Evolutionary conservation across 2,113 vertebrate genomes (phyloP).

Genomic region (Neogobius melanostomus): DNA sequence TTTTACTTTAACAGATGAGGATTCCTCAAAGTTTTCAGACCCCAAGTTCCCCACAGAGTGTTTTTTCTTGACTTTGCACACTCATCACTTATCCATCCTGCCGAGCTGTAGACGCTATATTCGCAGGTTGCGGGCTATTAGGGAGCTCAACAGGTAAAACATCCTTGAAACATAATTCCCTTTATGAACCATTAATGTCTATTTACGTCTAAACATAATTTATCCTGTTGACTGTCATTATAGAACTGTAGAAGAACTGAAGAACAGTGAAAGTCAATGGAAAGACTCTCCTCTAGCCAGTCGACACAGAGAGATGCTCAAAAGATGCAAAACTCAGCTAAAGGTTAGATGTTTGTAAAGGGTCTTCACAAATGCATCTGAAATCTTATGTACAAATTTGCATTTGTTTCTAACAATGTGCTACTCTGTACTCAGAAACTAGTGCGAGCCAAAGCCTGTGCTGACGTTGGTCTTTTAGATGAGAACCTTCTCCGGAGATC

Average conservation of each 20-base stretch:
- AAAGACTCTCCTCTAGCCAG: conserved; percentile 94
- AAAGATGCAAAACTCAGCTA: conserved; percentile 97
- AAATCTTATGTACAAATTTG: conserved; percentile 24
- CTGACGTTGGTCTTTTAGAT: conserved; percentile 94
- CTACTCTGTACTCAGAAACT: conserved; percentile 84
- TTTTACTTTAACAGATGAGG: conserved; percentile 75
- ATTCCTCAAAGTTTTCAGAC: conserved; percentile 86
- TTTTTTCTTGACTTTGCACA: conserved; percentile 95
- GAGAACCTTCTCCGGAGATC: conserved; percentile 95
- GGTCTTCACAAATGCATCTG: neutral
- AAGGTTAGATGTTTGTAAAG: conserved; percentile 80
- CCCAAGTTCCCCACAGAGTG: conserved; percentile 97
- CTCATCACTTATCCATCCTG: conserved; percentile 94
- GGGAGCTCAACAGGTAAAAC: conserved; percentile 91
- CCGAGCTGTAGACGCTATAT: conserved; percentile 96
- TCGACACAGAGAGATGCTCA: conserved; percentile 96
- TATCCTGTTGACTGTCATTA: conserved; percentile 33
- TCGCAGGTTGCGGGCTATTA: conserved; percentile 91
- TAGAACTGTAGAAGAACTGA: conserved; percentile 97
- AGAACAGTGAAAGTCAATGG: conserved; percentile 97
- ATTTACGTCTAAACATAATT: neutral
- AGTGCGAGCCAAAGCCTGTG: conserved; percentile 97
- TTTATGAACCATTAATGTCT: neutral
- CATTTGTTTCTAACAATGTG: conserved; percentile 30
- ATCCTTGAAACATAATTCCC: neutral